phyloP scores from a whole-genome alignment of 2,113 vertebrate genomes.

The Nothocercus nigrocapillus region DNA sequence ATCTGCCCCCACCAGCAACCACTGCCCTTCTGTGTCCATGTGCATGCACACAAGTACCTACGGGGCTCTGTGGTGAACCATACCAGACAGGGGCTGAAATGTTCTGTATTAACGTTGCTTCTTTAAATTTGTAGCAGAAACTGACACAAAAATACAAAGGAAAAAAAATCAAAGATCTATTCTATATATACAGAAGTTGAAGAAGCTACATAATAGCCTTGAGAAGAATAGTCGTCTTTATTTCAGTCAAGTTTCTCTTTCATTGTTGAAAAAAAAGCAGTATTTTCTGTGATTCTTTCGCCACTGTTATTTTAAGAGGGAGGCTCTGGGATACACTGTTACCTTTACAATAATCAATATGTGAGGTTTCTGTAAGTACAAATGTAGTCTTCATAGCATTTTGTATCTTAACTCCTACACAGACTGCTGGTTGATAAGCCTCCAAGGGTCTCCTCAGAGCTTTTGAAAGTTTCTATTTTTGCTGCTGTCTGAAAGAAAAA shows the following conservation, averaged over 20 bases:
- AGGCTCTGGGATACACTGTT: slow-evolving; percentile 9
- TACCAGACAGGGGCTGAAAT: not conserved
- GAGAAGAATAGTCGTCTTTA: not conserved
- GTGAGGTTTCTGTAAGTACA: not conserved
- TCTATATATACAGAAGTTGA: not conserved
- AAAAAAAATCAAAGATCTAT: not conserved
- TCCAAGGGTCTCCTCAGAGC: not conserved
- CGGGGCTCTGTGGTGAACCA: not conserved
- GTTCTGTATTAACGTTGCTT: not conserved
- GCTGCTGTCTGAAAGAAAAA: slow-evolving; percentile 30
- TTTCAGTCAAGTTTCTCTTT: not conserved
- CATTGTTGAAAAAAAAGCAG: not conserved
- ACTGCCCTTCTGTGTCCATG: not conserved
- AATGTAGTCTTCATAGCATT: slow-evolving; percentile 29
- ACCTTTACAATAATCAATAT: slow-evolving; percentile 9
- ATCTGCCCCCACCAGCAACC: not conserved
- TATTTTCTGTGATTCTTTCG: not conserved
- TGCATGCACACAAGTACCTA: not conserved
- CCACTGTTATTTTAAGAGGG: slow-evolving; percentile 8
- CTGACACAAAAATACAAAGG: not conserved
- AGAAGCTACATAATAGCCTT: not conserved
- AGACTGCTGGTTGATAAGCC: not conserved
- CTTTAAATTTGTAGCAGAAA: not conserved
- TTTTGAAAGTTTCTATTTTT: slow-evolving; percentile 47
- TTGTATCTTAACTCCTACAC: slow-evolving; percentile 7